Evolutionary conservation across 2,888 invertebrate genomes (phyloP), one percentile per base, ranked within the genome.

Genomic region (Pinctada fucata): DNA sequence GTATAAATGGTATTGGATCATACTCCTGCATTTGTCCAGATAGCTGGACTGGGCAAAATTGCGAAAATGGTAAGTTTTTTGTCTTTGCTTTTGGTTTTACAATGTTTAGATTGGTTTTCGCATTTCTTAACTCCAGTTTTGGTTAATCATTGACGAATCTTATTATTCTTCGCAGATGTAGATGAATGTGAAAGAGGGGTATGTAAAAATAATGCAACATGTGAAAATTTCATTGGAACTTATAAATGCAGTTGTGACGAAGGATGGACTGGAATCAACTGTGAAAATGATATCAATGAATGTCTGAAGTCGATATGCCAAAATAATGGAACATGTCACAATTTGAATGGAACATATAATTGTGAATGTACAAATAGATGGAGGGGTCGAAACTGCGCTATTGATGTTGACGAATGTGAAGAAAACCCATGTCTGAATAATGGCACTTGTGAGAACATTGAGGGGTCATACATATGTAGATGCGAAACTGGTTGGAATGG

Each of bases 11-110:
- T 47, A 79, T 82, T 58, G 86, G 86, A 3, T 83, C 84, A 1
- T 86, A 80, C 72, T 68, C 78, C 1, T 86, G 86, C 80, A 81
- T 78, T 45, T 86, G 86, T 83, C 70, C 78, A n/a, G 16, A 78
- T 5, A 84, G 85, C 72, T 86, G 84, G 82, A 79, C 51, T 5
- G 85, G 85, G 8, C 72, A 16, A 45, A 72, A 8, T 8, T 72
- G 72, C 31, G 58, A 72, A 58, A 13, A 72, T 3, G 72, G 72
- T 72, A 45, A 72, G 45, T 31, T 31, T 31, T 31, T 31, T 31
- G 31, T 31, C 31, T 31, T 31, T 31, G 31, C 31, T 31, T 31
- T 31, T 31, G 31, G 31, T 31, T 31, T 31, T 31, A 31, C 31
- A 31, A 31, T 31, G 31, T 31, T 31, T 31, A 31, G 31, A 31